Evolutionary conservation across 2,888 invertebrate species (phyloP).

Genomic region (Ormia ochracea): DNA sequence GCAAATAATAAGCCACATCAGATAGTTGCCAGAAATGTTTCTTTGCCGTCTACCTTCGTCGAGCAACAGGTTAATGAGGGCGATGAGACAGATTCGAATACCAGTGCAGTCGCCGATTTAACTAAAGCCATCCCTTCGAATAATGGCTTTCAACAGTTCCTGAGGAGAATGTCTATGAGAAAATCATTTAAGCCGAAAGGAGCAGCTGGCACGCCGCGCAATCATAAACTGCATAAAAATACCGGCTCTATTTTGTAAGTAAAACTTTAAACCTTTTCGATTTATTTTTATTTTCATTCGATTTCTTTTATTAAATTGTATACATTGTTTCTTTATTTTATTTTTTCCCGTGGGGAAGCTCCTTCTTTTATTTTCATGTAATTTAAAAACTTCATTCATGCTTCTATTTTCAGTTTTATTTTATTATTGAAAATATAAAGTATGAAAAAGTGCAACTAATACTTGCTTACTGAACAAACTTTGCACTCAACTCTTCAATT

Average conservation of each 20-base stretch:
- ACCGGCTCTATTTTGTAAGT: constrained; percentile 76
- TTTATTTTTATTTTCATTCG: background rate
- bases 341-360: background rate
- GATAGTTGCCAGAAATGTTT: constrained; percentile 78
- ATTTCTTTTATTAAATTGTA: background rate
- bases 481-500: constrained; percentile 24
- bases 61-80: constrained; percentile 22
- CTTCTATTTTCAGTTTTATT: background rate
- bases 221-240: constrained; percentile 67
- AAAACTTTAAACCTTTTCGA: background rate
- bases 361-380: background rate
- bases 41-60: constrained; percentile 75
- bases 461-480: constrained; percentile 11
- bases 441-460: constrained; percentile 32
- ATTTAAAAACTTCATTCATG: constrained; percentile 20
- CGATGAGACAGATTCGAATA: constrained; percentile 45
- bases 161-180: constrained; percentile 76
- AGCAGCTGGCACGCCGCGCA: constrained; percentile 9
- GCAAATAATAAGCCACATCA: constrained; percentile 67
- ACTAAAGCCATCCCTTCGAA: constrained; percentile 28
- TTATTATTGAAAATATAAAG: constrained; percentile 26
- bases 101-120: constrained; percentile 33
- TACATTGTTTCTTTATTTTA: background rate
- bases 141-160: constrained; percentile 75
- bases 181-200: constrained; percentile 71